These are phyloP conservation scores for Squalus acanthias DNA, from an alignment of 2,797 vertebrate genomes.

Conservation along the genomic window DNA sequence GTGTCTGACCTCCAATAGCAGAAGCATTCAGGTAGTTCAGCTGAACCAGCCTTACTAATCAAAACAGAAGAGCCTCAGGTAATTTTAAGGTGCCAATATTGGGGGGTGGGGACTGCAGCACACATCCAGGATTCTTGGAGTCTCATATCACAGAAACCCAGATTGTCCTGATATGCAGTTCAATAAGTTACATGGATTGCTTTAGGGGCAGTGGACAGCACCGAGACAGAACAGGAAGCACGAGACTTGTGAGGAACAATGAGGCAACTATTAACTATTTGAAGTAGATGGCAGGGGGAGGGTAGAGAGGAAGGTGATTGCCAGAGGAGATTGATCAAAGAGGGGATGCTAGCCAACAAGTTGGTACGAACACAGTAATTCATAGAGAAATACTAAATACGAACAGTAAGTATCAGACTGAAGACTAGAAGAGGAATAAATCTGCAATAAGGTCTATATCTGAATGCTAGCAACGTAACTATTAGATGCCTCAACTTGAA, in stretches of 20 bases:
- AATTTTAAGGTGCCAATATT: neutral
- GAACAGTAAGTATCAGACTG: neutral
- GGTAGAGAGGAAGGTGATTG: neutral
- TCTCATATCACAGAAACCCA: neutral
- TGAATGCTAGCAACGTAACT: neutral
- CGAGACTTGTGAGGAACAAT: neutral
- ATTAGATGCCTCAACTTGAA: neutral
- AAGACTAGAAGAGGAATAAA: neutral
- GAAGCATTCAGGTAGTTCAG: neutral
- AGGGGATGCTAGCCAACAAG: neutral
- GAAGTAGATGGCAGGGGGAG: neutral
- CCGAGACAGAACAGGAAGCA: neutral
- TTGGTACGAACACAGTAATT: neutral
- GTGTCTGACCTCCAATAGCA: neutral
- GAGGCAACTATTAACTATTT: neutral
- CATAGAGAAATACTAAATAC: neutral
- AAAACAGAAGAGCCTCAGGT: neutral
- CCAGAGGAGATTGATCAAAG: too few species aligned
- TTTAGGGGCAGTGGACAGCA: neutral
- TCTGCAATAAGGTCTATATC: neutral
- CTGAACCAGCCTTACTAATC: neutral
- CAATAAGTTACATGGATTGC: neutral
- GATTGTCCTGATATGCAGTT: neutral
- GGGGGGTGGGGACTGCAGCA: too few species aligned
- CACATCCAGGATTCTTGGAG: neutral